phyloP scores from a whole-genome alignment of 2,888 invertebrate genomes.

The Lepidochitona cinerea region DNA sequence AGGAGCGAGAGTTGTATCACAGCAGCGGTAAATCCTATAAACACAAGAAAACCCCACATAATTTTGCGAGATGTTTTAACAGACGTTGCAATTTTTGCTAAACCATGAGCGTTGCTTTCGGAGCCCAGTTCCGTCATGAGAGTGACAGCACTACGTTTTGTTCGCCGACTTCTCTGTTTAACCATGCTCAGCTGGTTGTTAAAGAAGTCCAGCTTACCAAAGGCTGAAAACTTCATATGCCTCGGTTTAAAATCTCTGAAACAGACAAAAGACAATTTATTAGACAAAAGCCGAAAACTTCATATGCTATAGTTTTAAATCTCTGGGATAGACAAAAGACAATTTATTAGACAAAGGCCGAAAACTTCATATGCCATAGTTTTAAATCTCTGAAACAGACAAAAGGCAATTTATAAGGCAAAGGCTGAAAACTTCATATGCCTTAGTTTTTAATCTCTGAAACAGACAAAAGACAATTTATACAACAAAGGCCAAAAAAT shows the following conservation, averaged over 20 bases:
- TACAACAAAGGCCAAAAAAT: no score
- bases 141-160: slow-evolving; percentile 36
- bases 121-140: slow-evolving; percentile 58
- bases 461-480: no score
- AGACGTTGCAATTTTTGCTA: slow-evolving; percentile 59
- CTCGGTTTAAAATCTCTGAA: slow-evolving; percentile 32
- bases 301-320: no score
- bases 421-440: no score
- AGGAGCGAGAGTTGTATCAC: slow-evolving; percentile 60
- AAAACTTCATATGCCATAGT: no score
- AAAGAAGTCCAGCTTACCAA: slow-evolving; percentile 45
- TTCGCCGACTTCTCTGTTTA: slow-evolving; percentile 1
- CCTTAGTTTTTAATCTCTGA: no score
- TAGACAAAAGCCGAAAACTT: no score
- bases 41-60: slow-evolving; percentile 60
- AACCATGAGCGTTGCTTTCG: slow-evolving; percentile 62
- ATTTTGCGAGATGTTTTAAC: slow-evolving; percentile 55
- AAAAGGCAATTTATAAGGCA: no score
- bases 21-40: slow-evolving; percentile 62
- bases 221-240: slow-evolving; percentile 53
- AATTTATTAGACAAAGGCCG: no score
- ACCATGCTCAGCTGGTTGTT: slow-evolving; percentile 48
- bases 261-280: no score
- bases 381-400: no score
- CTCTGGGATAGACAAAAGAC: no score